Base-by-base conservation (phyloP, 2,797 vertebrate genomes). In the Sylvia borin region DNA sequence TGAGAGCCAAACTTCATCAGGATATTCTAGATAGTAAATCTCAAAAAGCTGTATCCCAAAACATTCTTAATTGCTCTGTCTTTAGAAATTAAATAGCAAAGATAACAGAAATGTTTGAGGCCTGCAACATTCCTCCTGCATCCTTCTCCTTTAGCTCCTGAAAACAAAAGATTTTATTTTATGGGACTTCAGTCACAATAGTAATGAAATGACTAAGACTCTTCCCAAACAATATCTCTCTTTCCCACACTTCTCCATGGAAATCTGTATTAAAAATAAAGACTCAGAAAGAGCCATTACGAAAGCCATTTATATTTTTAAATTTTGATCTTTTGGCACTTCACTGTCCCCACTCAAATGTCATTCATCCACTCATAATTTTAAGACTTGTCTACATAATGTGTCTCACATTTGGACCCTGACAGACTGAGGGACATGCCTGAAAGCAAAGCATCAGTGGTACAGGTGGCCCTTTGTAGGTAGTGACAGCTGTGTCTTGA, bases 401-500 rank as follows among this genome's bases (percentile, higher is more conserved):
- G 0, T 7, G 27, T 60, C 29, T 80, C 6, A 0, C 9, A 5
- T 68, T 75, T 70, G 45, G 60, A 62, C 42, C 21, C 29, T 40
- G 51, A 53, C 66, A 92, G 60, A 31, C 57, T n/a, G 77, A 84
- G 77, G 53, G 53, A 62, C 12, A 19, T 24, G 27, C 62, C 80
- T 50, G 71, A 75, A 66, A 94, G 62, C 0, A 1, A 95, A 73
- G 78, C 66, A 75, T 72, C 87, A 65, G 72, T 34, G 82, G 66
- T 87, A 51, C 90, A 94, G 78, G 88, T 95, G 93, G 92, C 68
- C 67, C 75, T 96, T 89, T 94, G 80, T 77, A 95, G 65, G 96
- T 80, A 89, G 90, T 43, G 8, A 84, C 0, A 31, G 22, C 84
- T 95, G 80, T 72, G 85, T 93, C 92, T 92, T 93, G 95, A 95